phyloP scores from a whole-genome alignment of 2,797 vertebrate species.

The Sebastes oblongus region DNA sequence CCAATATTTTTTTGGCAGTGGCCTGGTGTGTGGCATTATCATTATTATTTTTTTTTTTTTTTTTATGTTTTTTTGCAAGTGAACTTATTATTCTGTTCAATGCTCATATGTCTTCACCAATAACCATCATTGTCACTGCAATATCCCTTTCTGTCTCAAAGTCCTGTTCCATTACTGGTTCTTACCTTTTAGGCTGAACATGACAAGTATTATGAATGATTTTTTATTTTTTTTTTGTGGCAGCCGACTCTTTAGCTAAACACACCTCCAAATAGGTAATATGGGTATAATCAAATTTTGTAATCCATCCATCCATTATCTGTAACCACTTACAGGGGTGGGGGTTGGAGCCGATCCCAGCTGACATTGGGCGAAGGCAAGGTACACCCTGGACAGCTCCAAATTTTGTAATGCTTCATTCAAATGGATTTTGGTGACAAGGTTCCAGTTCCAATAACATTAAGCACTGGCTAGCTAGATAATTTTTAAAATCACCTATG shows the following conservation, averaged over 20 bases:
- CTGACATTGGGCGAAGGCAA: too few species aligned
- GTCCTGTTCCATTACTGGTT: not conserved
- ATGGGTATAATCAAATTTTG: not conserved
- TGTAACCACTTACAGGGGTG: too few species aligned
- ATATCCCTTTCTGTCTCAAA: not conserved
- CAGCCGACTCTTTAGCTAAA: not conserved
- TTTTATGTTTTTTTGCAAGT: not conserved
- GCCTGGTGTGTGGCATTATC: not conserved
- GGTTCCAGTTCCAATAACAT: not conserved
- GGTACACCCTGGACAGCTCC: too few species aligned
- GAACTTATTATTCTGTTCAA: not conserved
- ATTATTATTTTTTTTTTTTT: not conserved
- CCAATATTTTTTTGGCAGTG: slow-evolving; percentile 3
- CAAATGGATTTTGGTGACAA: not conserved
- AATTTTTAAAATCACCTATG: not conserved
- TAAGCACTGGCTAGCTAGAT: not conserved
- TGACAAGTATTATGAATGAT: not conserved
- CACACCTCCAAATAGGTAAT: not conserved
- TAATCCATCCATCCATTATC: too few species aligned
- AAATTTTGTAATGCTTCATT: not conserved
- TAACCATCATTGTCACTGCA: not conserved
- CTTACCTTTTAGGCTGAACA: not conserved
- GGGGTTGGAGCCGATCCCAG: too few species aligned
- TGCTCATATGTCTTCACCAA: not conserved
- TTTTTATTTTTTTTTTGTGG: not conserved